Percentiles rank a stretch among this genome's conserved stretches.
Conservation (phyloP, 1,140 invertebrate species). For the Drosophila kohkoa region DNA sequence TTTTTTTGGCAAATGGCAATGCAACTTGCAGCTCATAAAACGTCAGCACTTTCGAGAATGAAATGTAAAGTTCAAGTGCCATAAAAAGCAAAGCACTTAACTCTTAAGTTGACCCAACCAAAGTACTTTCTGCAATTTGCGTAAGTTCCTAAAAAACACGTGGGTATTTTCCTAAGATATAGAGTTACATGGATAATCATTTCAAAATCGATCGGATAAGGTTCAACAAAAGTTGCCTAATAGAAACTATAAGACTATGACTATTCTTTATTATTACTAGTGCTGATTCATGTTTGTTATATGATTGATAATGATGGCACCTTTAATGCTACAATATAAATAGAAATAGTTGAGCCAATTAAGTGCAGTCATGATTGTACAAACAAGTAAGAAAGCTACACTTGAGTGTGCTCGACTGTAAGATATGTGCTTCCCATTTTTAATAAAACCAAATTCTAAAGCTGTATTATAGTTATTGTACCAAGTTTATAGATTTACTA, state of each 20-base stretch:
- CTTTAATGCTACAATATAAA: not conserved
- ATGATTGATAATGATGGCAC: not conserved
- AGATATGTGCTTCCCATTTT: too few species aligned
- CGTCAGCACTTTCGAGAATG: conserved; percentile 14
- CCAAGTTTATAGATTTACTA: too few species aligned
- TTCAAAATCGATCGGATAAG: not conserved
- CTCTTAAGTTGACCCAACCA: not conserved
- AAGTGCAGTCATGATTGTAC: too few species aligned
- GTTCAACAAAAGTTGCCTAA: not conserved
- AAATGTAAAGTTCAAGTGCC: conserved; percentile 6
- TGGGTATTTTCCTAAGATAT: not conserved
- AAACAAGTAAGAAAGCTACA: too few species aligned
- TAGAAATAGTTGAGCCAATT: not conserved
- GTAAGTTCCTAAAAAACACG: not conserved
- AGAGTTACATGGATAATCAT: not conserved
- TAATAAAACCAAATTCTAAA: too few species aligned
- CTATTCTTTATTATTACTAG: not conserved
- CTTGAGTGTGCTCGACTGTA: too few species aligned
- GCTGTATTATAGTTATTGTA: too few species aligned
- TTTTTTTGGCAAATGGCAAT: conserved; percentile 26
- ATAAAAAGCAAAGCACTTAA: conserved; percentile 3
- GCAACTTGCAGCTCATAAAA: conserved; percentile 40
- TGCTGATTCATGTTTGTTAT: not conserved
- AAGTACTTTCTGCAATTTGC: not conserved
- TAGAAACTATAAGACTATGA: not conserved